Evolutionary conservation across 2,888 invertebrate genomes (phyloP), one percentile per base, ranked within the genome.

Genomic region (Synanthedon formicaeformis): DNA sequence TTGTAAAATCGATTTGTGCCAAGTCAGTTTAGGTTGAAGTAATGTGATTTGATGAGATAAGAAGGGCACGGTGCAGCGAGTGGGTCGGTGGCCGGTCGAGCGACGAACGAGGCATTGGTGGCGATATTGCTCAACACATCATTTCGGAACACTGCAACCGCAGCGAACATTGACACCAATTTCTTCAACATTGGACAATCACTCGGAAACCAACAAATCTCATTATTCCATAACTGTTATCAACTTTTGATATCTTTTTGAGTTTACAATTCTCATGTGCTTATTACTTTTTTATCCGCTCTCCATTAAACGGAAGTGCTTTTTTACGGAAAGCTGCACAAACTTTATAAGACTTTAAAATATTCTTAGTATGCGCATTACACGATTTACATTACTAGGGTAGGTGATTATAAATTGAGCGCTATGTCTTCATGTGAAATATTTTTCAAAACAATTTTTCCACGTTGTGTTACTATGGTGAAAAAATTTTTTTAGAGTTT

Each of bases 111-210:
- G 34, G 34, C 34, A 34, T 34, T 34, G 57, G 57, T 58, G 59
- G 65, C 67, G 63, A 66, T 68, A 69, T 86, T 85, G 78, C 85
- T 66, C 75, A 85, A 86, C 81, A 81, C 76, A 75, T 78, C 70
- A 81, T 85, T 83, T 85, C 77, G 81, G 84, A 81, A 80, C 82
- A 81, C 67, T 83, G 81, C 81, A 82, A 85, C 83, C 83, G 79
- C 85, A 84, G 84, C 83, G 84, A 85, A 69, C 86, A 81, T 82
- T 87, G 86, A 86, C 86, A 85, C 83, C 82, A 74, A 83, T 84
- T 75, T 79, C 71, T 75, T 73, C 75, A 72, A 75, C 75, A 77
- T 75, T 70, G 74, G 74, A 78, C 73, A 71, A 72, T 69, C 69
- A 65, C 66, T 73, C 67, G 58, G 57, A 64, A 62, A 75, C 77